Percentiles rank a stretch among this genome's conserved stretches.
Conservation (phyloP, 1,140 invertebrate genomes). For the Laupala kohalensis region DNA sequence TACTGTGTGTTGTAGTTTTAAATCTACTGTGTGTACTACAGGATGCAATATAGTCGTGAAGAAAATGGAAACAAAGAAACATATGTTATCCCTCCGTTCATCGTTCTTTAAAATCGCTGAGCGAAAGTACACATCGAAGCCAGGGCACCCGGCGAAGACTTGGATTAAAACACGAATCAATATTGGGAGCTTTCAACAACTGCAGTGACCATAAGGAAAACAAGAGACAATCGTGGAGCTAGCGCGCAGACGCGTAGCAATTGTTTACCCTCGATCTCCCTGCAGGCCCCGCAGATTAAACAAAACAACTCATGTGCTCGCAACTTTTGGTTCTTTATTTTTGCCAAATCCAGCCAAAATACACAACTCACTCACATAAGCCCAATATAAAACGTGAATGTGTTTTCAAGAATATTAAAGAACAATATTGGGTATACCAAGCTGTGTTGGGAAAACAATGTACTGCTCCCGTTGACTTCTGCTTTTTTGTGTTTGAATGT, state of each 20-base stretch:
- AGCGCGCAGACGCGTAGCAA: not conserved
- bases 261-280: not conserved
- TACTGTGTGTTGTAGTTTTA: too few species aligned
- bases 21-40: too few species aligned
- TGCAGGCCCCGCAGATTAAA: not conserved
- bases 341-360: not conserved
- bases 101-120: too few species aligned
- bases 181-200: not conserved
- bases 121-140: too few species aligned
- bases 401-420: not conserved
- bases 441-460: not conserved
- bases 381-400: not conserved
- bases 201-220: not conserved
- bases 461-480: not conserved
- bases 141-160: too few species aligned
- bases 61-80: too few species aligned
- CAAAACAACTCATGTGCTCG: not conserved
- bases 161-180: not conserved
- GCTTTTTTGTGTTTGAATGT: not conserved
- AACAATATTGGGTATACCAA: not conserved
- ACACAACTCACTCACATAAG: not conserved
- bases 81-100: too few species aligned
- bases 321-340: not conserved
- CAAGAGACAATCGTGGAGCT: not conserved
- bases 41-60: too few species aligned